Conservation (phyloP, 2,888 invertebrate species). For the Zaprionus obscuricornis region DNA sequence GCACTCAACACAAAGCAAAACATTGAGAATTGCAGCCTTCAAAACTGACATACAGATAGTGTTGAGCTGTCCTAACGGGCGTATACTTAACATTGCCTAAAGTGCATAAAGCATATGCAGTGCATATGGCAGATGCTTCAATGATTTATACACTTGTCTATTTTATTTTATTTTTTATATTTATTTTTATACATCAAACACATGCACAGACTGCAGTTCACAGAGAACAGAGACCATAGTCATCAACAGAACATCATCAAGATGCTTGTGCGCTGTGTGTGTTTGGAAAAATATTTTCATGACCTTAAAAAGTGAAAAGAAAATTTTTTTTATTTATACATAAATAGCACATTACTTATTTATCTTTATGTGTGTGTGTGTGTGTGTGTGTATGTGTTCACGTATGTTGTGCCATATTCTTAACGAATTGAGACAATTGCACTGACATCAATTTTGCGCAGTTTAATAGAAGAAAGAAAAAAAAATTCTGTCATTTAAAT, state of each 20-base stretch:
- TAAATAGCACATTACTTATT: constrained; percentile 32
- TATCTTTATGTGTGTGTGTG: background rate
- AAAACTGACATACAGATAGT: constrained; percentile 13
- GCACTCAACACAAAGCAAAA: too few species aligned
- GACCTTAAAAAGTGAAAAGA: constrained; percentile 50
- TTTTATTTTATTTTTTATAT: too few species aligned
- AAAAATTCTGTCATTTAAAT: constrained; percentile 31
- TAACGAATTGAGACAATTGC: background rate
- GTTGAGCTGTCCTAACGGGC: constrained; percentile 22
- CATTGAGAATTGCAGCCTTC: constrained; percentile 30
- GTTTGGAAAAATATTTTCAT: constrained; percentile 43
- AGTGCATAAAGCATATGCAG: constrained; percentile 32
- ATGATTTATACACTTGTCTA: constrained; percentile 65
- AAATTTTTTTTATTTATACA: constrained; percentile 12
- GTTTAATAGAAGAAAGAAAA: constrained; percentile 18
- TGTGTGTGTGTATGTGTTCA: background rate
- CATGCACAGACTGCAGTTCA: constrained; percentile 35
- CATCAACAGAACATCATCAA: too few species aligned
- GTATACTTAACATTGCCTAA: constrained; percentile 49
- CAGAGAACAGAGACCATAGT: too few species aligned
- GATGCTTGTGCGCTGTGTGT: constrained; percentile 1
- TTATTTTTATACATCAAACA: constrained; percentile 58
- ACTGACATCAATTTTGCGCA: constrained; percentile 13
- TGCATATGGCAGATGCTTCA: constrained; percentile 47
- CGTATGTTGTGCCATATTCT: constrained; percentile 14